phyloP scores from a whole-genome alignment of 2,888 invertebrate genomes.

The Lasioglossum zephyrum region DNA sequence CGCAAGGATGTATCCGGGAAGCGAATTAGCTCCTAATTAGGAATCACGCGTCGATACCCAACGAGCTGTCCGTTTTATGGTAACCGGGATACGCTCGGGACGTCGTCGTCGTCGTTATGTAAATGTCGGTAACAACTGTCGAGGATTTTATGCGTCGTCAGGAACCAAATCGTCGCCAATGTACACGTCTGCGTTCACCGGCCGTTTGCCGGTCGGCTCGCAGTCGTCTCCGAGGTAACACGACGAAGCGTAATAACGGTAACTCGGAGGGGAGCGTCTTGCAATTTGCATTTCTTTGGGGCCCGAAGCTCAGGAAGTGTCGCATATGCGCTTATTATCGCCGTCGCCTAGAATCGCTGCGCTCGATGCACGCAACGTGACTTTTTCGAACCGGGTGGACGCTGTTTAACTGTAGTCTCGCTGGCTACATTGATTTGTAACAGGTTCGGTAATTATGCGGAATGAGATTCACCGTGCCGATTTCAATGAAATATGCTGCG shows the following conservation, averaged over 20 bases:
- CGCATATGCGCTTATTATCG: background rate
- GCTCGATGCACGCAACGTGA: background rate
- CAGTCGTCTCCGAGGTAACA: constrained; percentile 46
- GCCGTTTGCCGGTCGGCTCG: constrained; percentile 9
- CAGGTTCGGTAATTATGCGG: constrained; percentile 7
- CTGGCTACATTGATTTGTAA: background rate
- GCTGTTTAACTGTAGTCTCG: background rate
- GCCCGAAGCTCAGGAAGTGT: constrained; percentile 5
- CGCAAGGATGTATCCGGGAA: background rate
- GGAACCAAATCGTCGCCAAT: constrained; percentile 34
- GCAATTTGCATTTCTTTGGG: constrained; percentile 44
- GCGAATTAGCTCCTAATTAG: constrained; percentile 40
- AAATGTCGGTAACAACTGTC: constrained; percentile 23
- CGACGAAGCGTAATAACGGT: constrained; percentile 59
- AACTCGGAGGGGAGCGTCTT: constrained; percentile 27
- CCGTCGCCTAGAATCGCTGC: background rate
- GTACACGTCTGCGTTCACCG: constrained; percentile 14
- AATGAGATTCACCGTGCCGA: background rate
- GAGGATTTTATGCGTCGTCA: constrained; percentile 12
- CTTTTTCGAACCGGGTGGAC: background rate
- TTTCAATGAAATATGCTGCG: constrained; percentile 4
- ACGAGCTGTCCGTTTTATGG: background rate
- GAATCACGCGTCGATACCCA: background rate
- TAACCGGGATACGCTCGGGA: background rate
- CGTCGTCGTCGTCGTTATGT: constrained; percentile 23